These are phyloP conservation scores for Taenioides sp. DNA, from an alignment of 2,797 vertebrate genomes.

Conservation along the genomic window DNA sequence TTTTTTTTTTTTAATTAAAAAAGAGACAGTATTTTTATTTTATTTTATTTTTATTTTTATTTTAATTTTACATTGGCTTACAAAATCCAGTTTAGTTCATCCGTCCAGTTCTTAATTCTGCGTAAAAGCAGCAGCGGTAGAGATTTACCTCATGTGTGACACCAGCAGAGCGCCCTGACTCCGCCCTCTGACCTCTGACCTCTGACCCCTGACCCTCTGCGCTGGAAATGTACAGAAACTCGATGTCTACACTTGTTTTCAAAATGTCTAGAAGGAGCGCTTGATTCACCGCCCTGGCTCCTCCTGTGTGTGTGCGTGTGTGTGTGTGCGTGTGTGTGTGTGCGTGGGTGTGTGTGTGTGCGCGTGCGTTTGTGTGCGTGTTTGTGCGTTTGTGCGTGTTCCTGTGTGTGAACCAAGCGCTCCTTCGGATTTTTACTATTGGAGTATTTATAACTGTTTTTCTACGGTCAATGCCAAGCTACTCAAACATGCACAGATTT, in stretches of 20 bases:
- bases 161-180: slow-evolving; percentile 50
- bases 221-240: slow-evolving; percentile 55
- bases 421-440: slow-evolving; percentile 54
- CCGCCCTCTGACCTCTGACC: slow-evolving; percentile 29
- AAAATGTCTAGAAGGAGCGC: slow-evolving; percentile 34
- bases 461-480: slow-evolving; percentile 58
- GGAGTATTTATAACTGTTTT: slow-evolving; percentile 66
- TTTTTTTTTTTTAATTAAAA: too few species aligned
- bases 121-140: too few species aligned
- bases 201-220: slow-evolving; percentile 22
- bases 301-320: too few species aligned
- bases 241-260: slow-evolving; percentile 43
- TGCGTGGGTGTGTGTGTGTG: too few species aligned
- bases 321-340: too few species aligned
- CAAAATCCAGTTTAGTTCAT: too few species aligned
- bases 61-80: too few species aligned
- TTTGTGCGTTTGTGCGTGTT: too few species aligned
- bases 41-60: too few species aligned
- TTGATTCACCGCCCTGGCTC: slow-evolving; percentile 34
- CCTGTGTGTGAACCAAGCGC: slow-evolving; percentile 29
- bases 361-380: too few species aligned
- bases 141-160: slow-evolving; percentile 10
- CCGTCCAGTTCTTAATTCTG: too few species aligned
- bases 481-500: slow-evolving; percentile 35
- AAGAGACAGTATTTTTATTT: too few species aligned